Evolutionary conservation across 2,113 vertebrate species (phyloP).

Genomic region (Henicopernis longicauda): DNA sequence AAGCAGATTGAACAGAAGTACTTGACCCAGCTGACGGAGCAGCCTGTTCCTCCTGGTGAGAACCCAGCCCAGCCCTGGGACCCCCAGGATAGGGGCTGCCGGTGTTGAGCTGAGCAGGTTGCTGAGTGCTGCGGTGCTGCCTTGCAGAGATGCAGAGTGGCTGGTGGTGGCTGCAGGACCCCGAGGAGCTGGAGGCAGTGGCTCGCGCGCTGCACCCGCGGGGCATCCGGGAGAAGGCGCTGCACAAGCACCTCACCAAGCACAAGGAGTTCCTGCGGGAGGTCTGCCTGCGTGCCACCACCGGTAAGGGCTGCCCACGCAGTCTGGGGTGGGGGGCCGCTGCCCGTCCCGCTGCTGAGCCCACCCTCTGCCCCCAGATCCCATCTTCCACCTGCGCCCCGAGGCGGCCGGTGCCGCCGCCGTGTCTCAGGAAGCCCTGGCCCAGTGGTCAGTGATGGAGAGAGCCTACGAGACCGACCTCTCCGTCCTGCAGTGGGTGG

Average conservation of each 20-base stretch:
- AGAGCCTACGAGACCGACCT: conserved; percentile 83
- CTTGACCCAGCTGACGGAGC: conserved; percentile 85
- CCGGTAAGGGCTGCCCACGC: conserved; percentile 68
- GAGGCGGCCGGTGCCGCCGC: conserved; percentile 36
- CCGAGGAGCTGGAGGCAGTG: conserved; percentile 80
- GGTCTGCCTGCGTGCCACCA: conserved; percentile 77
- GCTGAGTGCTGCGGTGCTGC: neutral
- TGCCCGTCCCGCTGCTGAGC: rapidly evolving
- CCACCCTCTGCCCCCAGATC: conserved; percentile 57
- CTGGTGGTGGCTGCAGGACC: conserved; percentile 93
- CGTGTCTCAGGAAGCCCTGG: conserved; percentile 73
- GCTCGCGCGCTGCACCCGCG: conserved; percentile 85
- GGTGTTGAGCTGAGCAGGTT: neutral
- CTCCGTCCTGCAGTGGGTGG: conserved; percentile 86
- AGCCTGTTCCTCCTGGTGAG: conserved; percentile 89
- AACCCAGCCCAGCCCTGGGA: neutral
- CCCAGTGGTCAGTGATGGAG: conserved; percentile 82
- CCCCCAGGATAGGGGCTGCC: rapidly evolving
- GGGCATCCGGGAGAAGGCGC: conserved; percentile 87
- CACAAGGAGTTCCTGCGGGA: conserved; percentile 89
- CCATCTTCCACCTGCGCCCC: conserved; percentile 77
- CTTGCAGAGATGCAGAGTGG: conserved; percentile 86
- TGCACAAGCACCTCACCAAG: conserved; percentile 93
- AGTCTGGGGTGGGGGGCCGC: rapidly evolving
- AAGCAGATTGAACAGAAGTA: conserved; percentile 91